Conservation (phyloP, 2,797 vertebrate genomes). For the Adrianichthys oophorus region DNA sequence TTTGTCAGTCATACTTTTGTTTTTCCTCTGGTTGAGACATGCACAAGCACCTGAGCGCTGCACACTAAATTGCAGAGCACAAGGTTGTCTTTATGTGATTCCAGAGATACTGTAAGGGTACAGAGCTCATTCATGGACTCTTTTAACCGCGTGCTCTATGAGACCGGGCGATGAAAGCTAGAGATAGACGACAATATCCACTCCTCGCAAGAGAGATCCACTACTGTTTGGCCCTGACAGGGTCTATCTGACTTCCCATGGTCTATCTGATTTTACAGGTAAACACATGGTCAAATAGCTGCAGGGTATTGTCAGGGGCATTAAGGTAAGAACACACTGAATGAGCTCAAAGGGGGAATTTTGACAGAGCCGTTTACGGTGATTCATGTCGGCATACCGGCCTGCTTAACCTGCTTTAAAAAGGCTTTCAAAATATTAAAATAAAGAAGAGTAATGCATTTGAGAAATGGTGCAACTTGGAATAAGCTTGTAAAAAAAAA, state of each 20-base stretch:
- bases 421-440: conserved; percentile 61
- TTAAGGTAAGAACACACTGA: conserved; percentile 41
- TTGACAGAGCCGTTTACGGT: conserved; percentile 45
- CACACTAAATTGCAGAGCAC: conserved; percentile 78
- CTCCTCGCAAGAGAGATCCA: conserved; percentile 69
- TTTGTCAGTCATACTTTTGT: conserved; percentile 81
- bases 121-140: conserved; percentile 70
- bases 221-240: conserved; percentile 58
- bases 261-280: conserved; percentile 73
- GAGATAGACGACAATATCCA: conserved; percentile 75
- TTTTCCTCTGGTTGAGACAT: conserved; percentile 83
- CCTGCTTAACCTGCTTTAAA: conserved; percentile 54
- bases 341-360: conserved; percentile 44
- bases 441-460: conserved; percentile 50
- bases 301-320: conserved; percentile 57
- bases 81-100: conserved; percentile 79
- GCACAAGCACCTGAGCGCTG: conserved; percentile 78
- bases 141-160: conserved; percentile 61
- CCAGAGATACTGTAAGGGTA: conserved; percentile 69
- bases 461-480: conserved; percentile 46
- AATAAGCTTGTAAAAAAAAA: conserved; percentile 49
- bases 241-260: conserved; percentile 73
- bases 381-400: conserved; percentile 51
- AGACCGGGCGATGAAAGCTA: conserved; percentile 60
- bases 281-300: conserved; percentile 73